Evolutionary conservation across 1,140 invertebrate genomes (phyloP), one percentile per base, ranked within the genome.

Genomic region (Lucilia cuprina): DNA sequence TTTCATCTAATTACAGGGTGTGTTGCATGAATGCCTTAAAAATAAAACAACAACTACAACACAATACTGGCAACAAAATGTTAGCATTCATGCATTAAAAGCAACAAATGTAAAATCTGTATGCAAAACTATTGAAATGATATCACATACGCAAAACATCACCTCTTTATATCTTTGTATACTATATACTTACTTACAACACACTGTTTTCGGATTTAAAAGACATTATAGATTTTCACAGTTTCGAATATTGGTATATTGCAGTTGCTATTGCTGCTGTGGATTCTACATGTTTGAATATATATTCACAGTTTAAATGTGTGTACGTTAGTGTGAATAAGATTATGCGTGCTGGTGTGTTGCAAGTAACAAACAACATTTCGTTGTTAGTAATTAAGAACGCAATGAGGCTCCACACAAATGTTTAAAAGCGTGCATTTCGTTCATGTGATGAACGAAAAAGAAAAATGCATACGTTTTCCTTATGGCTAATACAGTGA

Each of bases 371-470:
- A 77, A 85, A 85, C 84, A 83, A 85, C 84, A 83, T 85, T 85
- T 85, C 84, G 84, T 85, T 82, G 84, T 83, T 70, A 70, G 88
- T 89, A 90, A 90, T 90, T 90, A 90, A 90, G 86, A 89, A 87
- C 89, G 87, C 88, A 84, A 85, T 85, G 84, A 83, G 83, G 60
- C 82, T 84, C 82, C 83, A 84, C 82, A 88, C 41, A 80, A 55
- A 82, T 82, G 65, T 70, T 65, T 75, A 70, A 80, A 55, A 60
- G 75, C 83, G 47, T 83, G 55, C 82, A 49, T 84, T 84, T 49
- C 83, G 78, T 70, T 25, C 83, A 89, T 88, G 88, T 88, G 89
- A 88, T 86, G 87, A 86, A 87, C 86, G 25, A 86, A 83, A 86
- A 85, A 41, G 70, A 82, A 41, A 78, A 78, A 21, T 80, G 77